A percentile compares a stretch with the other conserved stretches of the same genome.
phyloP scores from a whole-genome alignment of 2,888 invertebrate genomes.

The Deilephila porcellus region DNA sequence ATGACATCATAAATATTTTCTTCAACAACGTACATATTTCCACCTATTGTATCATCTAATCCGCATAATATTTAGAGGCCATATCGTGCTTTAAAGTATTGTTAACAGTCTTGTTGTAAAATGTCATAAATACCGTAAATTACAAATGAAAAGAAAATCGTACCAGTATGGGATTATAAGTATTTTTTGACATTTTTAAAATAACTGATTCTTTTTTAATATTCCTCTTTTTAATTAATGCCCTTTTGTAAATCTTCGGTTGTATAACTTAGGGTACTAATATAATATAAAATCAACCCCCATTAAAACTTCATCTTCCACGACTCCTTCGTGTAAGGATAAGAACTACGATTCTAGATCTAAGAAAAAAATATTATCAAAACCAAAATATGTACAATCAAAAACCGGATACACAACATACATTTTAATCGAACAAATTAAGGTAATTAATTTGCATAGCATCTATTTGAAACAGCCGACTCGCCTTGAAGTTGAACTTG shows the following conservation, averaged over 20 bases:
- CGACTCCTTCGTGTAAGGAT: no score
- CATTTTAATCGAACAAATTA: neutral
- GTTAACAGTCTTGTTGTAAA: neutral
- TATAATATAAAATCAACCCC: no score
- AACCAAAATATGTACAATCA: neutral
- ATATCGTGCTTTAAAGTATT: neutral
- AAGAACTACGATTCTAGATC: no score
- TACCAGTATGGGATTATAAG: no score
- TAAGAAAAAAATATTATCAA: no score
- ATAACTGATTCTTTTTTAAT: no score
- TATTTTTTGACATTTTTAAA: no score
- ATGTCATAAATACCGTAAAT: neutral
- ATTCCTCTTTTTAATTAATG: no score
- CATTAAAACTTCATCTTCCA: no score
- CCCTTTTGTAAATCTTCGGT: no score
- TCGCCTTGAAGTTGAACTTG: constrained; percentile 23
- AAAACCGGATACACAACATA: neutral
- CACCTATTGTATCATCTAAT: neutral
- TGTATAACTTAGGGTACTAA: no score
- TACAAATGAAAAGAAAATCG: no score
- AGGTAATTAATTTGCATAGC: neutral
- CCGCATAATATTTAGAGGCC: constrained; percentile 1
- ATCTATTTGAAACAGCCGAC: constrained; percentile 7
- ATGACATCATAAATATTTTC: constrained; percentile 15
- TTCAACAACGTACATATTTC: neutral